phyloP scores from a whole-genome alignment of 1,140 invertebrate species.

The Pemphigus obesinymphae region DNA sequence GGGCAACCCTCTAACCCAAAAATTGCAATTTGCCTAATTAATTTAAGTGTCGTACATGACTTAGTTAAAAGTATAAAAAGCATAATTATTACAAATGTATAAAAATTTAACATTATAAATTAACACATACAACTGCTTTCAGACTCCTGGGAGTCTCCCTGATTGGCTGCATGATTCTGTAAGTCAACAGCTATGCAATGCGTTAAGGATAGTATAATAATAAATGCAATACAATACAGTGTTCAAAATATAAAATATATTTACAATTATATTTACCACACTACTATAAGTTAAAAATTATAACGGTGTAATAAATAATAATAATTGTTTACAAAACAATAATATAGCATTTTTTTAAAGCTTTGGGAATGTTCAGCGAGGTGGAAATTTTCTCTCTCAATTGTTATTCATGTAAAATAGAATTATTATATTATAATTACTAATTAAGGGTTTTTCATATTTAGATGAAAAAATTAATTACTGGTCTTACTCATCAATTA shows the following conservation, averaged over 20 bases:
- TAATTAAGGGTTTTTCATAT: not conserved
- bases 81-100: slow-evolving; percentile 19
- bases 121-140: slow-evolving; percentile 77
- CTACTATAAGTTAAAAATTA: slow-evolving; percentile 35
- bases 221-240: slow-evolving; percentile 17
- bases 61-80: slow-evolving; percentile 13
- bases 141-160: slow-evolving; percentile 66
- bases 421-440: not conserved
- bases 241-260: slow-evolving; percentile 43
- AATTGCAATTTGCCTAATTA: not conserved
- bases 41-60: not conserved
- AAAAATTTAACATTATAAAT: slow-evolving; percentile 43
- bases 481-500: not conserved
- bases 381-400: not conserved
- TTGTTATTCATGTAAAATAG: not conserved
- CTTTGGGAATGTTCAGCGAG: slow-evolving; percentile 21
- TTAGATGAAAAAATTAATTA: not conserved
- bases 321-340: slow-evolving; percentile 42
- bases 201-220: slow-evolving; percentile 31
- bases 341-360: slow-evolving; percentile 33
- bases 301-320: slow-evolving; percentile 41
- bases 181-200: slow-evolving; percentile 63
- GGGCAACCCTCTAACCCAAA: not conserved
- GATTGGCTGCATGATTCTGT: slow-evolving; percentile 68
- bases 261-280: slow-evolving; percentile 35